These are phyloP conservation scores for Sminthurides bifidus DNA, from an alignment of 1,140 invertebrate genomes.

Conservation along the genomic window DNA sequence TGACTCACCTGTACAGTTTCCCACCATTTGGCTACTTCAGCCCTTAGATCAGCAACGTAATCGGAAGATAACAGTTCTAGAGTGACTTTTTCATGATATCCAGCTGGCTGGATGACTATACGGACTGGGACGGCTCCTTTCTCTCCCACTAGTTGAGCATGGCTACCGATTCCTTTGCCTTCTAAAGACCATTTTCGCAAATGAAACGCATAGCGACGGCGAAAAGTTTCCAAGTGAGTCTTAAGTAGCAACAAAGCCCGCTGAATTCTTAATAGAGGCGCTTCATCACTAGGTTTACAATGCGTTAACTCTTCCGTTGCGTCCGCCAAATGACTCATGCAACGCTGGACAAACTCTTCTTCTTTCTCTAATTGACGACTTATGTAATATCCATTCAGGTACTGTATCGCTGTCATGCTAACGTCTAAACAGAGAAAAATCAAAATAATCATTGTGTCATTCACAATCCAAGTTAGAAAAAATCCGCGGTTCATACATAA, in stretches of 20 bases:
- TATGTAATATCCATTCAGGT: slow-evolving; percentile 85
- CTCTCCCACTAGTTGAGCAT: slow-evolving; percentile 48
- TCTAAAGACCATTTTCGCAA: slow-evolving; percentile 70
- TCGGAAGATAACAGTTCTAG: slow-evolving; percentile 66
- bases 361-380: slow-evolving; percentile 77
- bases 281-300: slow-evolving; percentile 50
- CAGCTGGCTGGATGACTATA: slow-evolving; percentile 71
- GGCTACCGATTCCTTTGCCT: slow-evolving; percentile 57
- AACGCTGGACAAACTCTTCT: slow-evolving; percentile 79
- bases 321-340: slow-evolving; percentile 75
- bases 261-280: slow-evolving; percentile 75
- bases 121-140: slow-evolving; percentile 49
- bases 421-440: slow-evolving; percentile 50
- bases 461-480: slow-evolving; percentile 5
- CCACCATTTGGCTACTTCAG: slow-evolving; percentile 89
- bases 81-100: slow-evolving; percentile 56
- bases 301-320: slow-evolving; percentile 55
- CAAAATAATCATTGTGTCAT: too few species aligned
- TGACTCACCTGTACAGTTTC: slow-evolving; percentile 47
- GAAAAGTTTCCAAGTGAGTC: slow-evolving; percentile 84
- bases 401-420: slow-evolving; percentile 84
- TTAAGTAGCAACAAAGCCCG: slow-evolving; percentile 72
- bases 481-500: not conserved
- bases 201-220: slow-evolving; percentile 73
- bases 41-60: slow-evolving; percentile 75